Evolutionary conservation across 1,140 invertebrate genomes (phyloP).

Genomic region (Chironomus striatipennis): DNA sequence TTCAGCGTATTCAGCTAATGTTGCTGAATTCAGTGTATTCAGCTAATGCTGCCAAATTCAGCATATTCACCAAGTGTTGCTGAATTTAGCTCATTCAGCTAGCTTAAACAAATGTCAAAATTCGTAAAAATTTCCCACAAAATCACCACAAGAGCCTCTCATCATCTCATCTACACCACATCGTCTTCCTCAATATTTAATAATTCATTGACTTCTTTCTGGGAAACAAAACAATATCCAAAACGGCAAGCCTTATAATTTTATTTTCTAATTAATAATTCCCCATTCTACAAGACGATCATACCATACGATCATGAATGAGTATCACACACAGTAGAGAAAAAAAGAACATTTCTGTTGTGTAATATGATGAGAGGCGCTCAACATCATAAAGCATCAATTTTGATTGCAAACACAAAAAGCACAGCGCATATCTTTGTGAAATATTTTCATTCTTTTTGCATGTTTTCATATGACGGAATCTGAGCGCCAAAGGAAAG

Average conservation of each 20-base stretch:
- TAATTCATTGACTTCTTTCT: not conserved
- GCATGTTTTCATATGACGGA: constrained; percentile 6
- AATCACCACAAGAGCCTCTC: too few relatives aligned
- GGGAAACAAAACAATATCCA: not conserved
- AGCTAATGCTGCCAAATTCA: too few relatives aligned
- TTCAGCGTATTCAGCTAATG: too few relatives aligned
- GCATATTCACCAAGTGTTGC: too few relatives aligned
- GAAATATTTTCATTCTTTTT: not conserved
- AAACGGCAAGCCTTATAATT: not conserved
- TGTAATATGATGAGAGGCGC: constrained; percentile 16
- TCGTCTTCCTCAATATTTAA: not conserved
- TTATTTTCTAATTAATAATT: constrained; percentile 24
- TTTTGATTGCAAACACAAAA: not conserved
- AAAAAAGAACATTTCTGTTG: not conserved
- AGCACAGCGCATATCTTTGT: not conserved
- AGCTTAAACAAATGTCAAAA: too few relatives aligned
- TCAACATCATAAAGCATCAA: constrained; percentile 11
- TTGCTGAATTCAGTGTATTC: too few relatives aligned
- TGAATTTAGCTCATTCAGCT: too few relatives aligned
- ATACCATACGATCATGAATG: not conserved
- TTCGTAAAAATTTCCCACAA: too few relatives aligned
- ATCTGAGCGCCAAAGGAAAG: constrained; percentile 21
- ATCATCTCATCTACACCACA: too few relatives aligned
- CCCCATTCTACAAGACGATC: not conserved
- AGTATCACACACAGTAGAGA: too few relatives aligned